Evolutionary conservation across 2,113 vertebrate species (phyloP).

Genomic region (Ploceus nigricollis): DNA sequence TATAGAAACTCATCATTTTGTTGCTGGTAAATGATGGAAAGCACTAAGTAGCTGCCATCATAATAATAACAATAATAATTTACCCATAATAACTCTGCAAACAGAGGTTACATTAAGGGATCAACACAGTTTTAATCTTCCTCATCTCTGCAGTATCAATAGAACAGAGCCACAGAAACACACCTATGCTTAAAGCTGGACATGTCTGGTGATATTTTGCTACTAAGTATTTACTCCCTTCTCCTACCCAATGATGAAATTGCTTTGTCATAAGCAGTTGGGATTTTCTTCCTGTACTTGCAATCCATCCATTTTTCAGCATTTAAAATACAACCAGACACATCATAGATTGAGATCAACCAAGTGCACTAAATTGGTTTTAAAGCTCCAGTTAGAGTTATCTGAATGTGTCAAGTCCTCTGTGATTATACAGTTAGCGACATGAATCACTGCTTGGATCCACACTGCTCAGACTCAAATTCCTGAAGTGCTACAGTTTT

Average conservation of each 20-base stretch:
- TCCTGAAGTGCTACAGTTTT: not conserved
- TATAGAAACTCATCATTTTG: not conserved
- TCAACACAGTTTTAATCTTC: not conserved
- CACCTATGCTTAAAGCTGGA: not conserved
- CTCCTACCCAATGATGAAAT: not conserved
- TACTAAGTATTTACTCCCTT: not conserved
- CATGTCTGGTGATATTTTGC: not conserved
- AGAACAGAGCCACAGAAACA: not conserved
- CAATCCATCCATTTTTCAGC: not conserved
- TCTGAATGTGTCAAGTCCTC: not conserved
- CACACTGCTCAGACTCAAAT: not conserved
- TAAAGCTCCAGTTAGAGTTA: not conserved
- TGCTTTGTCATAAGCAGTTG: not conserved
- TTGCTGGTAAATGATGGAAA: not conserved
- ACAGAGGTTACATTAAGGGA: not conserved
- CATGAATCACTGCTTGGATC: not conserved
- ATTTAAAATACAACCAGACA: not conserved
- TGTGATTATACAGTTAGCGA: not conserved
- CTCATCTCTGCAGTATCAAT: not conserved
- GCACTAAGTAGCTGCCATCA: not conserved
- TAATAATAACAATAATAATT: not conserved
- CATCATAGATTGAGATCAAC: not conserved
- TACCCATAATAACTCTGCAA: not conserved
- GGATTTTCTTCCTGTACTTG: not conserved
- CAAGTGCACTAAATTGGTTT: not conserved